These are phyloP conservation scores for Neodiprion virginianus DNA, from an alignment of 1,140 invertebrate species.

Conservation along the genomic window DNA sequence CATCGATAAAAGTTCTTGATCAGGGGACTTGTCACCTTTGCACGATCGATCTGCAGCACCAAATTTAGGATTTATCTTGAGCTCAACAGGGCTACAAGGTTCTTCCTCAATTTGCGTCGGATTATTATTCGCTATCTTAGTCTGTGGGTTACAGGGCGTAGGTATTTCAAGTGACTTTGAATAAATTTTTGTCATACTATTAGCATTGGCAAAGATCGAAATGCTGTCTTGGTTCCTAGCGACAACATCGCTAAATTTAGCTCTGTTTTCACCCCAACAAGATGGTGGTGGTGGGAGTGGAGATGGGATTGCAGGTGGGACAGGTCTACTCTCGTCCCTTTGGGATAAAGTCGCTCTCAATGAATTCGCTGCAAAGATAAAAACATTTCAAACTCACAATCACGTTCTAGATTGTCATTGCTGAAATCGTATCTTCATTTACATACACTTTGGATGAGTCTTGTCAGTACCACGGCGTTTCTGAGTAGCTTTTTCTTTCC, in stretches of 20 bases:
- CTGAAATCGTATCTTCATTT: slow-evolving; percentile 23
- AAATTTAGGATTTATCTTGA: neutral
- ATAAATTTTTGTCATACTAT: slow-evolving; percentile 29
- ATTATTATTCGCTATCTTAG: neutral
- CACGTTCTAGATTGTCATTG: slow-evolving; percentile 13
- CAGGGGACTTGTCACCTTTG: neutral
- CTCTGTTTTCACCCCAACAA: slow-evolving; percentile 63
- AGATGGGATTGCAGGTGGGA: slow-evolving; percentile 29
- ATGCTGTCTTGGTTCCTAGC: slow-evolving; percentile 56
- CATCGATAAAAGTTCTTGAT: slow-evolving; percentile 32
- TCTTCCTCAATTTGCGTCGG: slow-evolving; percentile 13
- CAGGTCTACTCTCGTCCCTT: slow-evolving; percentile 41
- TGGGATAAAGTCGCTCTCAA: slow-evolving; percentile 34
- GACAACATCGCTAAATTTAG: slow-evolving; percentile 67
- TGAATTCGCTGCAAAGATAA: slow-evolving; percentile 13
- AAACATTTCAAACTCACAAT: slow-evolving; percentile 2
- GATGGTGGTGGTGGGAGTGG: slow-evolving; percentile 47
- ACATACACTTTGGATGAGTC: slow-evolving; percentile 44
- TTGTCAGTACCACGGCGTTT: slow-evolving; percentile 52
- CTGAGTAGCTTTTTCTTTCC: slow-evolving; percentile 55
- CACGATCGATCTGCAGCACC: neutral
- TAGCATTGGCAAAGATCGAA: slow-evolving; percentile 36
- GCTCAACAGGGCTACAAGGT: slow-evolving; percentile 9
- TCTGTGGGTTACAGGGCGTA: slow-evolving; percentile 8
- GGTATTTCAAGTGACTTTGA: slow-evolving; percentile 17